These are phyloP conservation scores for Cranoglanis bouderius DNA, from an alignment of 2,113 vertebrate genomes.

Conservation along the genomic window DNA sequence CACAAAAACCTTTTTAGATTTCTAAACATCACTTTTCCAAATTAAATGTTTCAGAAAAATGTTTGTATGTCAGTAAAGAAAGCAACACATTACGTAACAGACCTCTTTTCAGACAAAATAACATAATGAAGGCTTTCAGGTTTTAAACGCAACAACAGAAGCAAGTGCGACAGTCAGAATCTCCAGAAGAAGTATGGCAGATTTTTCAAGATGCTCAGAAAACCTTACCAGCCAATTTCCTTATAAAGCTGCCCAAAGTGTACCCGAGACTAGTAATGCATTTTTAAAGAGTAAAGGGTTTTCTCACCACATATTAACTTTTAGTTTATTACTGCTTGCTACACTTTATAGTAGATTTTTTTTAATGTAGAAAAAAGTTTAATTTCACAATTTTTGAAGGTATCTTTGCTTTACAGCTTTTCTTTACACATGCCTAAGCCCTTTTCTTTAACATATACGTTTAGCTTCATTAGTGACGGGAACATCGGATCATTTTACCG, in stretches of 20 bases:
- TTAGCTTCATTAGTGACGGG: too few relatives aligned
- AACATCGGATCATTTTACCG: too few relatives aligned
- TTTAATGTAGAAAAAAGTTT: too few relatives aligned
- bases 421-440: too few relatives aligned
- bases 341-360: too few relatives aligned
- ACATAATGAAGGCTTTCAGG: not conserved
- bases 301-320: too few relatives aligned
- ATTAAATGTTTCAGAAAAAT: not conserved
- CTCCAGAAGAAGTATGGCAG: not conserved
- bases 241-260: not conserved
- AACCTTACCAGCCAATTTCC: not conserved
- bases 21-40: not conserved
- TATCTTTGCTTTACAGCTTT: too few relatives aligned
- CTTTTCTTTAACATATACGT: too few relatives aligned
- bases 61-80: not conserved
- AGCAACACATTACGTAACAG: not conserved
- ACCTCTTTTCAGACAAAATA: not conserved
- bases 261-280: not conserved
- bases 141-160: not conserved
- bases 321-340: too few relatives aligned
- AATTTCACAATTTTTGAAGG: too few relatives aligned
- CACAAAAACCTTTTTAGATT: not conserved
- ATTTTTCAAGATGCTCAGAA: not conserved
- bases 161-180: not conserved
- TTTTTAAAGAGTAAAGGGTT: too few relatives aligned